phyloP scores from a whole-genome alignment of 2,113 vertebrate species.

The Toxotes jaculatrix region DNA sequence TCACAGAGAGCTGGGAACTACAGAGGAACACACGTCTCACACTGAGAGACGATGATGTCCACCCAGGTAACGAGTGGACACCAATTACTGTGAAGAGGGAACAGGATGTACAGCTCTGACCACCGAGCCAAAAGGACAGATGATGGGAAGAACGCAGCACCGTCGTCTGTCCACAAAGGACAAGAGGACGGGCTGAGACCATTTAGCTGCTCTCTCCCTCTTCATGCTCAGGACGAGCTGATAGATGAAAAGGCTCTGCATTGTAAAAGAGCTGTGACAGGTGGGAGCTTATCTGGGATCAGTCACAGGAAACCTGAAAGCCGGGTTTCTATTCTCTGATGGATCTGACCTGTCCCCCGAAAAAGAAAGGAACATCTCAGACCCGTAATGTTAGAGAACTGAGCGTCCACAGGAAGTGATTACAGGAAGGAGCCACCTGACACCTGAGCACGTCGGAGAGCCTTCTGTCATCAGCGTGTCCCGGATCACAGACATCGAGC shows the following conservation, averaged over 20 bases:
- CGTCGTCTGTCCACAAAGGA: background rate
- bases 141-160: background rate
- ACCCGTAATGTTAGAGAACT: too few relatives aligned
- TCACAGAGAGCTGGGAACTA: too few relatives aligned
- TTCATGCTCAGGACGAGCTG: background rate
- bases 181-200: background rate
- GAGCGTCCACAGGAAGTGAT: too few relatives aligned
- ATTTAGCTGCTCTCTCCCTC: background rate
- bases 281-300: background rate
- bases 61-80: background rate
- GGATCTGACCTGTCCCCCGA: background rate
- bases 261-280: too few relatives aligned
- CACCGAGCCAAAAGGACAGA: background rate
- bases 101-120: conserved; percentile 18
- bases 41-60: background rate
- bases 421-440: too few relatives aligned
- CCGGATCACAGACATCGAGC: too few relatives aligned
- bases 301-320: background rate
- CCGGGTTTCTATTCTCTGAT: background rate
- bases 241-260: background rate
- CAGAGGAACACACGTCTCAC: too few relatives aligned
- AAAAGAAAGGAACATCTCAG: too few relatives aligned
- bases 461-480: too few relatives aligned
- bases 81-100: conserved; percentile 53
- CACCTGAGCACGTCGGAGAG: too few relatives aligned